Evolutionary conservation across 2,113 vertebrate species (phyloP).

Genomic region (Hyperopisus bebe): DNA sequence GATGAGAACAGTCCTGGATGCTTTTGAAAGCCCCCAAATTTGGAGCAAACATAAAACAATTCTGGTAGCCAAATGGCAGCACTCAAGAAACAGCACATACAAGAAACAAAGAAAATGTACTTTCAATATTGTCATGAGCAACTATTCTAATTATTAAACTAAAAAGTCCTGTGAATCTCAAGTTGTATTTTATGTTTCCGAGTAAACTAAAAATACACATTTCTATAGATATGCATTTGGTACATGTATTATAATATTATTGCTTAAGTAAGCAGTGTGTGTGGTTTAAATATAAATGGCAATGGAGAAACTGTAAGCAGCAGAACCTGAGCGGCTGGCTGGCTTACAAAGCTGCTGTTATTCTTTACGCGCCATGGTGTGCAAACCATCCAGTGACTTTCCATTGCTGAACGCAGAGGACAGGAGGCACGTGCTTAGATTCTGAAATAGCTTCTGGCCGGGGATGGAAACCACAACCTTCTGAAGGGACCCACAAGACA

Average conservation of each 20-base stretch:
- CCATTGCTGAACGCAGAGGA: neutral
- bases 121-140: neutral
- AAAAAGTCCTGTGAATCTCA: neutral
- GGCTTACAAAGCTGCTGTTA: neutral
- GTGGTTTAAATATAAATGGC: neutral
- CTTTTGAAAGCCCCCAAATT: slow-evolving; percentile 1
- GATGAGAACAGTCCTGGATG: neutral
- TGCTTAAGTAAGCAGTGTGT: neutral
- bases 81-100: neutral
- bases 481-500: neutral
- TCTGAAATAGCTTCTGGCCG: slow-evolving; percentile 12
- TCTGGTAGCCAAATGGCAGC: neutral
- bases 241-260: neutral
- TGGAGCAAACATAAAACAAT: neutral
- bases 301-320: neutral
- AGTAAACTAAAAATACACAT: neutral
- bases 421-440: neutral
- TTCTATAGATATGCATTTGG: neutral
- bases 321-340: neutral
- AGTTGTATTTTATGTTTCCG: neutral
- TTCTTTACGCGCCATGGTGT: neutral
- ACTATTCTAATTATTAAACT: neutral
- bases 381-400: neutral
- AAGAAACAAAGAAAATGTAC: neutral
- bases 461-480: slow-evolving; percentile 9